Base-by-base conservation (phyloP, 2,888 invertebrate species). In the Podotricha telesiphe region DNA sequence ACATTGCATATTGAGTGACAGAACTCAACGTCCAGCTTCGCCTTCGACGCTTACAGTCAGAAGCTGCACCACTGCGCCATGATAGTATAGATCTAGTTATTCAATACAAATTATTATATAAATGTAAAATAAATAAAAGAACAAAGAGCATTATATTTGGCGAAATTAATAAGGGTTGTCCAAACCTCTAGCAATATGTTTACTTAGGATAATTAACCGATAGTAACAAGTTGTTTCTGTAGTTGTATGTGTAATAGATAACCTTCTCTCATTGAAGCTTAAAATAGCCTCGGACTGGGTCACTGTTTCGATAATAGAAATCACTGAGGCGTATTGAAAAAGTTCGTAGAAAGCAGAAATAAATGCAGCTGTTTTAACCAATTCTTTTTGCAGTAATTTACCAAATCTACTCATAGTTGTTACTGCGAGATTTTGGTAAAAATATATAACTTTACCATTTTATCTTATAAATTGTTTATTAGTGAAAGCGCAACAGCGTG, bases 221-320 rank as follows among this genome's bases (percentile, higher is more conserved):
- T 51, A 22, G 51, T 2, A 51, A 15, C 15, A 15, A 51, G 7
- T 51, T 51, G 22, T 51, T 8, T 28, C 6, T 28, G 13, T 22
- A 22, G 8, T 28, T 15, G 7, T 20, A 50, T 51, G n/a, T 51
- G 6, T 28, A 28, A 28, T 28, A 28, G 28, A 50, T 20, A 51
- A 8, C 15, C 0, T 22, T 6, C 22, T 15, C 22, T 51, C 20
- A 13, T 28, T 6, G 20, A 22, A 51, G 51, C 51, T 51, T 28
- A 15, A 22, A 51, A 51, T 51, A 51, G 22, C 15, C 15, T 22
- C 51, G 22, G 51, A 51, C 51, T 22, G 22, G 51, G 51, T 28
- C 51, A 51, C 22, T 5, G 51, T 51, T 22, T 22, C 51, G 15
- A 51, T 51, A 28, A 51, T 51, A 51, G 51, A 15, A 5, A 51